Conservation (phyloP, 37 sponge, comb jelly and placozoan genomes). For the Ephydatia muelleri region DNA sequence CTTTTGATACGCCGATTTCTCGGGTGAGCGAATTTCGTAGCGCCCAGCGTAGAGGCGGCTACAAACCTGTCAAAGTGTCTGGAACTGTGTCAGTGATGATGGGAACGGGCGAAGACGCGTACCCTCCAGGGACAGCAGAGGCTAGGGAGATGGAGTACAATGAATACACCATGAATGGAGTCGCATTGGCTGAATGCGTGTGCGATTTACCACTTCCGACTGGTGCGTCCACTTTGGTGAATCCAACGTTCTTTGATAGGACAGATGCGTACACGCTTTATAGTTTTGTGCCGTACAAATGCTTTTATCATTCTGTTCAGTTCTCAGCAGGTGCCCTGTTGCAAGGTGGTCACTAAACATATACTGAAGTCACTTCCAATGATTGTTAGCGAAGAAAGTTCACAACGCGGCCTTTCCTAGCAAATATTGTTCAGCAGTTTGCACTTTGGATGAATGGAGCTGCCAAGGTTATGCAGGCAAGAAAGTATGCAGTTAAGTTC, state of each 20-base stretch:
- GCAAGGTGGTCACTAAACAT: background rate
- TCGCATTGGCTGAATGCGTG: conserved; percentile 25
- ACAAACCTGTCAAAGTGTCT: background rate
- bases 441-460: conserved; percentile 19
- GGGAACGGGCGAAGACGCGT: no score
- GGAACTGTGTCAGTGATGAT: background rate
- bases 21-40: background rate
- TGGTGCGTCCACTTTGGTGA: background rate
- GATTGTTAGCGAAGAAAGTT: conserved; percentile 3
- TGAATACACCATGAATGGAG: conserved; percentile 1
- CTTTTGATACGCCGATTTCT: background rate
- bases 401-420: conserved; percentile 16
- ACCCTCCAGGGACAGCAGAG: background rate
- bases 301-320: conserved; percentile 17
- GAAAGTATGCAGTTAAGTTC: conserved; percentile 6
- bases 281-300: background rate
- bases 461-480: background rate
- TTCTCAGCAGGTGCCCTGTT: background rate
- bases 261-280: conserved; percentile 17
- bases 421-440: conserved; percentile 59
- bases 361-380: background rate
- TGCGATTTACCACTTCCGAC: background rate
- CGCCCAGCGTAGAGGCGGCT: background rate
- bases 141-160: background rate
- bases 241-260: conserved; percentile 37